Evolutionary conservation across 2,113 vertebrate species (phyloP), one percentile per base, ranked within the genome.

Genomic region (Formicarius rufipectus): DNA sequence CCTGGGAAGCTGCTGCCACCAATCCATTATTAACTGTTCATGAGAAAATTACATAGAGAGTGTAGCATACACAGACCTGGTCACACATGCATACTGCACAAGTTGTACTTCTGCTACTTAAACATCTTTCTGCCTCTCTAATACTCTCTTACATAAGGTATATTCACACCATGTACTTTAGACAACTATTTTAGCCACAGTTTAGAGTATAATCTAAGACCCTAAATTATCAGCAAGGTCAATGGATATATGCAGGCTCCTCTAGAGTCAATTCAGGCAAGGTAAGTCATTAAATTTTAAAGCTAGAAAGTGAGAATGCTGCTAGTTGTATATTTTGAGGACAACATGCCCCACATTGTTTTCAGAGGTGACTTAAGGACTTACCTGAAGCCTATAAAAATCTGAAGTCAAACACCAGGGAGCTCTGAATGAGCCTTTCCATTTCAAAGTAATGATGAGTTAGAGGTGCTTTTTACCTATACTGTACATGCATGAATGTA

Each of bases 231-330:
- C 44, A 78, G 5, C 69, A 91, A 87, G 84, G 85, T 93, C 66
- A 73, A 14, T 72, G 30, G 35, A 89, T 64, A 52, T 89, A 39
- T 72, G 35, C 44, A 58, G 24, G 13, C 24, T 93, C 7, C 67
- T 88, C 85, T 18, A 90, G 95, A 90, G 90, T 79, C 13, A 92
- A 73, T 88, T 92, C 31, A 66, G n/a, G 37, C 79, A 79, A 82
- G 27, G 53, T 31, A 82, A 94, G 94, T 83, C 90, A 68, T 64
- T 87, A 47, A 35, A 76, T 85, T 87, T 83, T 94, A 92, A 94
- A 76, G 14, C 25, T 79, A 42, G 24, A 39, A 89, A 0, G 69
- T 58, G 18, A 45, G 62, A 90, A 58, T 66, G 22, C 31, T 12
- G 0, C 28, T 30, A 37, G 33, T 45, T 76, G 20, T 85, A 49